phyloP scores from a whole-genome alignment of 2,113 vertebrate species.

The Gobio gobio region DNA sequence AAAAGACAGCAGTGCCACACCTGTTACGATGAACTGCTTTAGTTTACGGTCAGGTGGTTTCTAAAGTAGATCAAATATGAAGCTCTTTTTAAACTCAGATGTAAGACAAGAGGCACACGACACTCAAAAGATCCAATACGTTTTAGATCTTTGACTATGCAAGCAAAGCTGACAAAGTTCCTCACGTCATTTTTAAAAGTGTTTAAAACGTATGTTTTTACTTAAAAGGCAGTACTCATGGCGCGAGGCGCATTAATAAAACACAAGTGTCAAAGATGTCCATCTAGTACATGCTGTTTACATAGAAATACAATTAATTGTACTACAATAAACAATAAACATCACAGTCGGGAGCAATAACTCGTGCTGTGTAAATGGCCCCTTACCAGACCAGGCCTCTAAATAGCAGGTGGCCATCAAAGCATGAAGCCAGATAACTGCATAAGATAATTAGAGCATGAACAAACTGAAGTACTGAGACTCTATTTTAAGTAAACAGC shows the following conservation, averaged over 20 bases:
- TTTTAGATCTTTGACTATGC: neutral
- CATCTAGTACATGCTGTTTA: neutral
- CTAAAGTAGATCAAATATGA: constrained; percentile 5
- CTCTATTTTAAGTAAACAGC: constrained; percentile 36
- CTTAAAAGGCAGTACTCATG: neutral
- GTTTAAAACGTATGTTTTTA: neutral
- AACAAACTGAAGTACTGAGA: neutral
- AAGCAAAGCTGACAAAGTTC: neutral
- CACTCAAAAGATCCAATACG: neutral
- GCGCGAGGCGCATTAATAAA: neutral
- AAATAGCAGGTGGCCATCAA: constrained; percentile 35
- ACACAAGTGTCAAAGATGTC: neutral
- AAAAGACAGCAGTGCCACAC: neutral
- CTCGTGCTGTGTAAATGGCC: neutral
- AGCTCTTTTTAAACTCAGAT: neutral
- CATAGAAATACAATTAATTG: neutral
- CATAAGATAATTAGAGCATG: constrained; percentile 51
- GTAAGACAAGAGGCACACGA: neutral
- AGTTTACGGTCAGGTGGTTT: neutral
- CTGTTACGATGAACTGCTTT: neutral
- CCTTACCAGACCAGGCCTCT: neutral
- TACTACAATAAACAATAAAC: neutral
- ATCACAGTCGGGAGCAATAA: neutral
- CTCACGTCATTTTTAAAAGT: neutral
- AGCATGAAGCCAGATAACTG: constrained; percentile 43